Conservation (phyloP, 2,888 invertebrate genomes). For the Mayetiola destructor region DNA sequence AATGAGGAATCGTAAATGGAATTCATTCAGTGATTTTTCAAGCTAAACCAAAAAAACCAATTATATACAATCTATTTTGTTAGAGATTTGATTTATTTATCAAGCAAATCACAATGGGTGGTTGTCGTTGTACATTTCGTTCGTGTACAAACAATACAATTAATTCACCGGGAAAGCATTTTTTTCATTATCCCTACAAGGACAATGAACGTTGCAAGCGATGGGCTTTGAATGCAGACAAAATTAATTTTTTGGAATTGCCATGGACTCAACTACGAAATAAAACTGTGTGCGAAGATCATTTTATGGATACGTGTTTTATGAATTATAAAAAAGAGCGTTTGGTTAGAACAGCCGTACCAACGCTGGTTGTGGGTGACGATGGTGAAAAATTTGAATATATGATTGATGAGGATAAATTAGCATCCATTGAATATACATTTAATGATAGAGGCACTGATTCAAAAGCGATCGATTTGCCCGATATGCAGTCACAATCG, state of each 20-base stretch:
- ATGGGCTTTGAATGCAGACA: slow-evolving; percentile 34
- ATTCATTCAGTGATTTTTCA: too few relatives aligned
- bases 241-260: slow-evolving; percentile 30
- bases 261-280: slow-evolving; percentile 34
- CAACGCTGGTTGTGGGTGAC: slow-evolving; percentile 32
- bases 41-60: too few relatives aligned
- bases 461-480: not conserved
- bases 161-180: slow-evolving; percentile 33
- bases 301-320: slow-evolving; percentile 38
- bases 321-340: slow-evolving; percentile 37
- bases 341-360: slow-evolving; percentile 35
- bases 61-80: too few relatives aligned
- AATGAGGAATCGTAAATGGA: too few relatives aligned
- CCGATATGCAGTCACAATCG: not conserved
- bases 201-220: slow-evolving; percentile 30
- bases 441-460: not conserved
- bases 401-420: slow-evolving; percentile 25
- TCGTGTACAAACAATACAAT: slow-evolving; percentile 35
- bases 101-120: slow-evolving; percentile 37
- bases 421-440: not conserved
- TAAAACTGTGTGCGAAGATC: slow-evolving; percentile 38
- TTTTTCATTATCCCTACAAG: slow-evolving; percentile 39
- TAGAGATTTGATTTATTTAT: not conserved
- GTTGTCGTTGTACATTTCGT: slow-evolving; percentile 39
- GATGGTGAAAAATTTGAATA: slow-evolving; percentile 24